A percentile compares a stretch with the other conserved stretches of the same genome.
phyloP scores from a whole-genome alignment of 2,113 vertebrate species.

The Myotis brandtii region DNA sequence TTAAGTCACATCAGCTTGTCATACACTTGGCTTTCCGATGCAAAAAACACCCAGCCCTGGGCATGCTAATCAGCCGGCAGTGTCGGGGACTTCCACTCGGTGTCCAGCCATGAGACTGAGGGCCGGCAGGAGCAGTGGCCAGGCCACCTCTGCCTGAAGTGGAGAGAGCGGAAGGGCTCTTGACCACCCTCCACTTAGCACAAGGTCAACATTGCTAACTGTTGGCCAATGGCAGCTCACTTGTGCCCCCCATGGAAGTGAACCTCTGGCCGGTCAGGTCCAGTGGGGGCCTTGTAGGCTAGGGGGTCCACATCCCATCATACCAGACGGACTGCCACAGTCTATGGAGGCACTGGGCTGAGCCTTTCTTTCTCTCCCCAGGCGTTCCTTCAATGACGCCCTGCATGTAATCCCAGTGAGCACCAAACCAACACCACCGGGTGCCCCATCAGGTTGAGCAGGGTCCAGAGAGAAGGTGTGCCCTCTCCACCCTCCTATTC shows the following conservation, averaged over 20 bases:
- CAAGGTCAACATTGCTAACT: background rate
- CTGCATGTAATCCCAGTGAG: background rate
- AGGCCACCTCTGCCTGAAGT: background rate
- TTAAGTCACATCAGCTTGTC: background rate
- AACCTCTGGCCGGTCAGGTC: background rate
- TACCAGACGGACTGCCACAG: background rate
- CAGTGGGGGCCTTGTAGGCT: accelerated
- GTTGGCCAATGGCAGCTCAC: background rate
- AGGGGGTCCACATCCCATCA: background rate
- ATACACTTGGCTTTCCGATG: background rate
- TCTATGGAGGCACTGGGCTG: no score
- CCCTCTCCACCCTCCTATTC: background rate
- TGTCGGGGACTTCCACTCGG: background rate
- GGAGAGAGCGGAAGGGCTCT: slow-evolving; percentile 65
- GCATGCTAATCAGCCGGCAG: background rate
- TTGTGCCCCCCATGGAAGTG: accelerated
- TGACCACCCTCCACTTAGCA: slow-evolving; percentile 23
- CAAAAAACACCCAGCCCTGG: background rate
- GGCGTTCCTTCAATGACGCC: background rate
- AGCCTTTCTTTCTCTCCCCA: background rate
- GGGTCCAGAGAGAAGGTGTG: background rate
- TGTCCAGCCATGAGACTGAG: slow-evolving; percentile 23
- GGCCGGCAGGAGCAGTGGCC: background rate
- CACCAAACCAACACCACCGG: background rate
- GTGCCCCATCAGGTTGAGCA: background rate